phyloP scores from a whole-genome alignment of 2,797 vertebrate species.

The Alca torda region DNA sequence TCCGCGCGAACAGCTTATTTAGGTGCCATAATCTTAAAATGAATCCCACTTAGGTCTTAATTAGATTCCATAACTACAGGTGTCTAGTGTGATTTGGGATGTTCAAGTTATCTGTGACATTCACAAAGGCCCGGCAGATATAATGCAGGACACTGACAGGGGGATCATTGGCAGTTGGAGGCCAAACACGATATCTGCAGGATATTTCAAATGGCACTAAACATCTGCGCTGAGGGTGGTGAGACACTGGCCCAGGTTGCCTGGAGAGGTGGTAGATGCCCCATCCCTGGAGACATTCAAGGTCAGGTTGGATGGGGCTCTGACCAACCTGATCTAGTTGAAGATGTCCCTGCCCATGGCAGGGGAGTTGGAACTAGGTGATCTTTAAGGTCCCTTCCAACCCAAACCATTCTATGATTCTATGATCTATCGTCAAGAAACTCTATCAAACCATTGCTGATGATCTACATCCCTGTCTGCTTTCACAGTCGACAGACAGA shows the following conservation, averaged over 20 bases:
- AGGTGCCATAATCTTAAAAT: neutral
- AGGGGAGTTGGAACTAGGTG: neutral
- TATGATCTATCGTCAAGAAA: neutral
- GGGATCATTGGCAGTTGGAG: neutral
- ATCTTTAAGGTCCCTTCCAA: neutral
- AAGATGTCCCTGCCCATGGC: neutral
- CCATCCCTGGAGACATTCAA: neutral
- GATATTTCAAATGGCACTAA: neutral
- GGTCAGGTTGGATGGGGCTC: neutral
- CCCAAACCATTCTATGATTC: neutral
- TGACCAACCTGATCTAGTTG: neutral
- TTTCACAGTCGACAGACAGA: neutral
- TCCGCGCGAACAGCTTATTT: rapidly evolving
- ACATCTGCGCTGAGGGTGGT: neutral
- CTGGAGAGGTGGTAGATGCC: neutral
- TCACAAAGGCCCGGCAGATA: neutral
- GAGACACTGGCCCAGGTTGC: neutral
- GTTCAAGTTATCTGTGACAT: neutral
- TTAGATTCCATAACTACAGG: neutral
- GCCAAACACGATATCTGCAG: neutral
- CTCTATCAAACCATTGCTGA: neutral
- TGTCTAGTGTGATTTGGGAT: neutral
- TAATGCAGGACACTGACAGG: neutral
- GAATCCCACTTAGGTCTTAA: neutral
- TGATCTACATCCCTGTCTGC: neutral